Percentiles rank a stretch among this genome's conserved stretches.
phyloP scores from a whole-genome alignment of 2,888 invertebrate genomes.

The Dynastes grantii region DNA sequence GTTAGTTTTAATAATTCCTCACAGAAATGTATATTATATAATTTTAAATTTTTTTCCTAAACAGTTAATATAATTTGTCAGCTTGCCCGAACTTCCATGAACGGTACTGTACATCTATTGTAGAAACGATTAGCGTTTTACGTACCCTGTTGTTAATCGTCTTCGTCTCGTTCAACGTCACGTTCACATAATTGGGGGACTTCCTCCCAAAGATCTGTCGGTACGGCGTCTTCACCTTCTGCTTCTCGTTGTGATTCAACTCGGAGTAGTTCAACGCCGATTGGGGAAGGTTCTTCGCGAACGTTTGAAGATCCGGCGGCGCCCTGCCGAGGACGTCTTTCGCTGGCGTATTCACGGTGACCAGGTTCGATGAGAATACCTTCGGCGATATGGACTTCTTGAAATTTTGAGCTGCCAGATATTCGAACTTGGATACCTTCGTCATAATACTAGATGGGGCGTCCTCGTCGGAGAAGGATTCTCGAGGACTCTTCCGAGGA shows the following conservation, averaged over 20 bases:
- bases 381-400: conserved; percentile 80
- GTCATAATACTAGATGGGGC: conserved; percentile 78
- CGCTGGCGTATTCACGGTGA: conserved; percentile 87
- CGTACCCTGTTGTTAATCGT: conserved; percentile 67
- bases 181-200: conserved; percentile 67
- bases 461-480: conserved; percentile 73
- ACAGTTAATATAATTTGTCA: too few species aligned
- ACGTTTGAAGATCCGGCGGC: conserved; percentile 75
- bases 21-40: too few species aligned
- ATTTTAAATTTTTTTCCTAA: too few species aligned
- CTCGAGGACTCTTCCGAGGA: conserved; percentile 74
- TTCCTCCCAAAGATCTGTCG: conserved; percentile 66
- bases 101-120: too few species aligned
- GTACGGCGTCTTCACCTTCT: conserved; percentile 66
- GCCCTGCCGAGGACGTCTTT: conserved; percentile 82
- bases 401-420: conserved; percentile 79
- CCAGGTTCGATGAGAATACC: conserved; percentile 84
- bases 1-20: too few species aligned
- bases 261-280: conserved; percentile 71
- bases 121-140: too few species aligned
- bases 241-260: conserved; percentile 66
- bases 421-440: conserved; percentile 87
- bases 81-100: too few species aligned
- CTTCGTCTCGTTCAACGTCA: conserved; percentile 68
- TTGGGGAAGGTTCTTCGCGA: conserved; percentile 75